Evolutionary conservation across 1,140 invertebrate genomes (phyloP).

Genomic region (Drosophila tristis): DNA sequence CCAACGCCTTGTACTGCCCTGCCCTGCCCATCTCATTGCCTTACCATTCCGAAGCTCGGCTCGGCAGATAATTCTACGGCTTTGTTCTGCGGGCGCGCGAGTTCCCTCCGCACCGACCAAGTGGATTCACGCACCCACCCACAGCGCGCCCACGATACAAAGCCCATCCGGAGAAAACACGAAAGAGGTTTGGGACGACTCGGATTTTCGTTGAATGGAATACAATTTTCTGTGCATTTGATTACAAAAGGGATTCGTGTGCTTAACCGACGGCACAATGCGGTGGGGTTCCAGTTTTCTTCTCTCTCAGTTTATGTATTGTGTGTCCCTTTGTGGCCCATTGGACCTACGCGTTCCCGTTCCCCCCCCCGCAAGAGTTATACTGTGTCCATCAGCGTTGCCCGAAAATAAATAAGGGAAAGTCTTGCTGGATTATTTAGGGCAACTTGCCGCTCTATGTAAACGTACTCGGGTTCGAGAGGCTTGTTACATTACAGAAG

Average conservation of each 20-base stretch:
- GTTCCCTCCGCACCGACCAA: conserved; percentile 51
- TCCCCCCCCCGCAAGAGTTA: conserved; percentile 1
- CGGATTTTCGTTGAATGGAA: conserved; percentile 60
- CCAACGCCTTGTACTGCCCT: too few species aligned
- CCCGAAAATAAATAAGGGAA: too few species aligned
- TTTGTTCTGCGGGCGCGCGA: conserved; percentile 64
- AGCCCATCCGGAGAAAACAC: conserved; percentile 72
- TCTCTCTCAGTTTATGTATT: conserved; percentile 44
- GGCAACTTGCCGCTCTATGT: too few species aligned
- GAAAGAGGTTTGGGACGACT: conserved; percentile 72
- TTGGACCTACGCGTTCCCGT: conserved; percentile 11
- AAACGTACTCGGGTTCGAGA: too few species aligned
- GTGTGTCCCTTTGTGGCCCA: conserved; percentile 45
- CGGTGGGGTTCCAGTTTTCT: conserved; percentile 4
- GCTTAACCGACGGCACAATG: conserved; percentile 68
- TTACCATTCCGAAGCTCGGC: neutral
- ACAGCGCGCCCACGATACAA: conserved; percentile 51
- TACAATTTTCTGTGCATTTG: conserved; percentile 79
- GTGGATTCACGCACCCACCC: conserved; percentile 56
- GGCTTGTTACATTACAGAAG: too few species aligned
- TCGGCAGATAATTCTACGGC: conserved; percentile 59
- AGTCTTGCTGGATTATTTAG: too few species aligned
- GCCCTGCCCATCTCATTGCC: too few species aligned
- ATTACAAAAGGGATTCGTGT: conserved; percentile 80
- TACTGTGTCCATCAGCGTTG: conserved; percentile 24